Percentiles rank a stretch among this genome's conserved stretches.
Conservation (phyloP, 2,888 invertebrate species). For the Hylaea fasciaria region DNA sequence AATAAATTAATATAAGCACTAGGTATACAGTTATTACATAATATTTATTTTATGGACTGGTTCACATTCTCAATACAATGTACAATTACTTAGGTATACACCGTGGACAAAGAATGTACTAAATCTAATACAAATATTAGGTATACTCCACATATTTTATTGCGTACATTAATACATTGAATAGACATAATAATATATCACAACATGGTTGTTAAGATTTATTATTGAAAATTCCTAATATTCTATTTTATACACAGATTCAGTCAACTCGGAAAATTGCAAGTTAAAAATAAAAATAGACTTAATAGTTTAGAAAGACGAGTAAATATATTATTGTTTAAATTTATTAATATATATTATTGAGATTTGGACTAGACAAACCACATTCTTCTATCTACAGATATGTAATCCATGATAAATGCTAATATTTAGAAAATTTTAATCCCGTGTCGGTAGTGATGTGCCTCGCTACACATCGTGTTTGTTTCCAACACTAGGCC, state of each 20-base stretch:
- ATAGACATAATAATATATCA: slow-evolving; percentile 54
- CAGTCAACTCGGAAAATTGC: slow-evolving; percentile 76
- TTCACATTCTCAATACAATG: slow-evolving; percentile 42
- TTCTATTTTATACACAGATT: slow-evolving; percentile 72
- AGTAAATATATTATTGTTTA: slow-evolving; percentile 66
- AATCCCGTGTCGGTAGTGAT: slow-evolving; percentile 74
- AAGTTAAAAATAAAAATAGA: slow-evolving; percentile 65
- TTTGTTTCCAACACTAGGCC: slow-evolving; percentile 72
- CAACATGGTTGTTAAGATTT: slow-evolving; percentile 41
- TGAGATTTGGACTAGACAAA: slow-evolving; percentile 84
- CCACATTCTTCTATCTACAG: slow-evolving; percentile 83
- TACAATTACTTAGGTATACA: slow-evolving; percentile 49
- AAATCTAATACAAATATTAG: slow-evolving; percentile 52
- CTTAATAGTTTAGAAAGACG: slow-evolving; percentile 68
- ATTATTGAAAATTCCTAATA: slow-evolving; percentile 58
- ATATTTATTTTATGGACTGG: neutral
- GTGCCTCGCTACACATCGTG: slow-evolving; percentile 70
- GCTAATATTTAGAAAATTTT: slow-evolving; percentile 81
- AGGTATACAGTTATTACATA: neutral
- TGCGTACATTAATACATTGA: slow-evolving; percentile 62
- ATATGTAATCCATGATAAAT: slow-evolving; percentile 85
- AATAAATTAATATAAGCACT: too few species aligned
- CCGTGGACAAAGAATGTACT: slow-evolving; percentile 63
- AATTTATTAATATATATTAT: slow-evolving; percentile 65
- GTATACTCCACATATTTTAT: slow-evolving; percentile 29